phyloP scores from a whole-genome alignment of 2,113 vertebrate genomes.

The Taurulus bubalis region DNA sequence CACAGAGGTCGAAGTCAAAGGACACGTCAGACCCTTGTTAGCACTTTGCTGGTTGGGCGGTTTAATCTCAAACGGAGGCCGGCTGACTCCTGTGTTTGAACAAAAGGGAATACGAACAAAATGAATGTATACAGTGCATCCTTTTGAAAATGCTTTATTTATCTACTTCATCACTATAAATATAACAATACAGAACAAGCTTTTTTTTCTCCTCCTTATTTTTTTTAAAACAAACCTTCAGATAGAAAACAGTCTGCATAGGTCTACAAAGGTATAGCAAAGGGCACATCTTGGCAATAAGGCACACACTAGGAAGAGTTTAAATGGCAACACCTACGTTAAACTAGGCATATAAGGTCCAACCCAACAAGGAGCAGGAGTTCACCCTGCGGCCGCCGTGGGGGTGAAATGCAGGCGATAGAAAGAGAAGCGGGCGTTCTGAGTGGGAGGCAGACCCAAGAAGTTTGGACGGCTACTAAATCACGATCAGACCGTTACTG shows the following conservation, averaged over 20 bases:
- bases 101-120: conserved; percentile 10
- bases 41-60: not conserved
- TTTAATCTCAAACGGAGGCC: conserved; percentile 33
- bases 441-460: conserved; percentile 48
- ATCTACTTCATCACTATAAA: conserved; percentile 84
- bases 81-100: not conserved
- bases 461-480: conserved; percentile 28
- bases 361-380: conserved; percentile 20
- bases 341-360: conserved; percentile 52
- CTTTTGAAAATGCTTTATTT: conserved; percentile 87
- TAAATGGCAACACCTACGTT: conserved; percentile 64
- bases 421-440: conserved; percentile 55
- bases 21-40: not conserved
- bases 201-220: conserved; percentile 37
- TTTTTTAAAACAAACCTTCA: conserved; percentile 71
- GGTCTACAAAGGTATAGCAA: conserved; percentile 71
- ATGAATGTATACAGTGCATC: conserved; percentile 15
- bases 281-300: conserved; percentile 77
- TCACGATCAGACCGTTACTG: conserved; percentile 19
- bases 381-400: conserved; percentile 24
- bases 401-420: conserved; percentile 64
- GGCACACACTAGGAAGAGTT: conserved; percentile 71
- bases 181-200: conserved; percentile 79
- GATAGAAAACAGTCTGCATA: conserved; percentile 79
- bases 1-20: conserved; percentile 37